Base-by-base conservation (phyloP, 1,140 invertebrate genomes). In the Scylla paramamosain region DNA sequence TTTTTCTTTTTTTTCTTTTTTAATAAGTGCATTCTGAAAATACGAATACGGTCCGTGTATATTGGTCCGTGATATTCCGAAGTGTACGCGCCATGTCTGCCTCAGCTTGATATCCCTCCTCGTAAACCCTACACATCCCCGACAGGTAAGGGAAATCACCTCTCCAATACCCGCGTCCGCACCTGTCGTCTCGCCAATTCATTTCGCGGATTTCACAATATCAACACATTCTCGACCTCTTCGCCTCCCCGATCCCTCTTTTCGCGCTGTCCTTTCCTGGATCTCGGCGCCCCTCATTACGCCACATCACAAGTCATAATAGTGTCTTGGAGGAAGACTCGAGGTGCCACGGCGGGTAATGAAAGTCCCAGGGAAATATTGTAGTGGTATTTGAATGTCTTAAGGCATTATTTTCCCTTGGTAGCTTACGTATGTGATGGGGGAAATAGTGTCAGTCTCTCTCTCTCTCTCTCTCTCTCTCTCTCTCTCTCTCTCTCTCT, bases 101-200 rank as follows among this genome's bases (percentile, higher is more conserved):
- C 52, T 59, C 52, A 59, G 16, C 52, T 77, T 77, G 10, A 25
- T 77, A n/a, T 77, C 67, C n/a, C 67, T n/a, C n/a, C 67, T n/a
- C 67, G 67, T 77, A 77, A 77, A 7, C 20, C 67, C 67, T 77
- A 77, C 67, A 77, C 67, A 77, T 25, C 67, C 59, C 67, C 6
- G 67, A 77, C 67, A 77, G 67, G 67, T 77, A 77, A 77, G 67
- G 67, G 67, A 77, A n/a, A 77, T 25, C 67, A 77, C 67, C n/a
- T 77, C 67, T 0, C 67, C 16, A 77, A 77, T 20, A 59, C 67
- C 20, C 67, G 20, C 67, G 67, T 77, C n/a, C 67, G 25, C 67
- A 77, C 67, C 67, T n/a, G 67, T 77, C 67, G n/a, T 77, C 67
- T 77, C 67, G n/a, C 20, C 67, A 77, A 77, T 77, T 77, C 67